Conservation (phyloP, 2,113 vertebrate genomes). For the Edolisoma coerulescens region DNA sequence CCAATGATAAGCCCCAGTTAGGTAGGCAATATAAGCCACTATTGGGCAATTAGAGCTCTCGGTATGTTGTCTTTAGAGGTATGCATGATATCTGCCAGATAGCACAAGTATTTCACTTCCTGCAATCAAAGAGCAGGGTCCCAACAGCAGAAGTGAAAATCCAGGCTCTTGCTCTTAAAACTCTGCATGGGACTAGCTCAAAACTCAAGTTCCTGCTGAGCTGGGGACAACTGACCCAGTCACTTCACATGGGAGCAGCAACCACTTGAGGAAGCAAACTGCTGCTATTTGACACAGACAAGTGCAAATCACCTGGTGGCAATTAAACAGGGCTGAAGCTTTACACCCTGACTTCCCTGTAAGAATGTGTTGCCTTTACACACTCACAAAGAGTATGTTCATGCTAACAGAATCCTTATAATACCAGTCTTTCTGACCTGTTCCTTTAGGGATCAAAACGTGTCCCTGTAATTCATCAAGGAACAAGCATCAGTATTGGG, state of each 20-base stretch:
- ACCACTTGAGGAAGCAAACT: not conserved
- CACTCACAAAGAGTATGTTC: not conserved
- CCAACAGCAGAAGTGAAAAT: not conserved
- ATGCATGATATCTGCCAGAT: not conserved
- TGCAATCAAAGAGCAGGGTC: not conserved
- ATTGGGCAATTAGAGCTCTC: not conserved
- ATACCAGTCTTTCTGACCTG: not conserved
- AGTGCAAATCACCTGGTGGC: not conserved
- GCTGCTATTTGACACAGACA: rapidly evolving
- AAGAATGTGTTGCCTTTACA: not conserved
- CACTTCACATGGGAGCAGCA: not conserved
- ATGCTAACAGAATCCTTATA: not conserved
- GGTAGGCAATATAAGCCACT: not conserved
- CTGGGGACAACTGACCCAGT: not conserved
- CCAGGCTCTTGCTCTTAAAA: not conserved
- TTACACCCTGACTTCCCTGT: not conserved
- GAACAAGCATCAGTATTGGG: not conserved
- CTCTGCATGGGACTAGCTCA: rapidly evolving
- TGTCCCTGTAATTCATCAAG: not conserved
- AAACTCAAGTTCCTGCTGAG: not conserved
- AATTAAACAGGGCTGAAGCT: not conserved
- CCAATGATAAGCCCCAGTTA: not conserved
- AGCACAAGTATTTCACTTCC: not conserved
- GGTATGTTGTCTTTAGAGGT: not conserved
- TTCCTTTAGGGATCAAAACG: not conserved